Evolutionary conservation across 1,140 invertebrate species (phyloP), one percentile per base, ranked within the genome.

Genomic region (Archivesica marissinica): DNA sequence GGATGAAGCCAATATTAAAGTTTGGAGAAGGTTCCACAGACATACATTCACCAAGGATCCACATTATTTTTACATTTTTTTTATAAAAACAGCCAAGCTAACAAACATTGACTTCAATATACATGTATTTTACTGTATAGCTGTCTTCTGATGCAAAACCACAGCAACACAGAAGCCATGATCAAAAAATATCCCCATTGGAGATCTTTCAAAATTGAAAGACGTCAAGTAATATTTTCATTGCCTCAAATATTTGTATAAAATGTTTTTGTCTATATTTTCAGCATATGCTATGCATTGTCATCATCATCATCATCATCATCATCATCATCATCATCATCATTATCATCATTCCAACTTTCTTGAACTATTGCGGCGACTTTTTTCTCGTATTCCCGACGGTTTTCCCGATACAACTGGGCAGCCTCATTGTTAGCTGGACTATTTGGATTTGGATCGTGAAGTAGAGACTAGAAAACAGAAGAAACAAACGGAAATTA

Each of bases 361-460:
- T 92, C 91, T 81, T 92, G 90, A 64, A 94, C 92, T 81, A 93
- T 93, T 52, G 90, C 89, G 52, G 91, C 91, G 50, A 93, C 93
- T 91, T 92, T 93, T 90, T 93, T 94, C 87, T 94, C 93, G 90
- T 94, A 94, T 89, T 94, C 94, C 66, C 93, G 88, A 47, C 93
- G 88, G 86, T 94, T 94, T 89, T 94, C 92, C 83, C 93, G 89
- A 92, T 93, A 94, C 81, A 94, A 90, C 89, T 94, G 93, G 30
- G 94, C 94, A 28, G 94, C 94, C 79, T 93, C 92, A 89, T 93
- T 93, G 88, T 94, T 94, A 35, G 94, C 94, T 35, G 94, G 94
- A 80, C 93, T 94, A 90, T 94, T 94, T 68, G 94, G 93, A 90
- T 94, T 94, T 38, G 94, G 94, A 76, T 94, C 94, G 88, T 94